Conservation (phyloP, 2,113 vertebrate species). For the Sinocyclocheilus anophthalmus region DNA sequence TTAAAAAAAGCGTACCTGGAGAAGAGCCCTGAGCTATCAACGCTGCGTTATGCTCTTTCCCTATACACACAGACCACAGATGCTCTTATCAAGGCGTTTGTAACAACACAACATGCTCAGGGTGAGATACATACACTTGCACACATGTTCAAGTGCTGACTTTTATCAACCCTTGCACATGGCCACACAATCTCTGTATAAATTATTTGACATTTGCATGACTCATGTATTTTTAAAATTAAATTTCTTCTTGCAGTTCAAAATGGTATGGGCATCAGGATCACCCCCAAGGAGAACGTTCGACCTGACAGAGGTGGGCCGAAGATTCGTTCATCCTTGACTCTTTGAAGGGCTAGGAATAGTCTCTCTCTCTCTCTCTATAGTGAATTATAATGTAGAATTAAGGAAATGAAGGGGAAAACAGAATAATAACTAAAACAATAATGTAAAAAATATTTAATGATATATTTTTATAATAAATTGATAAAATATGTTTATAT, state of each 20-base stretch:
- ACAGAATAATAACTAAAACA: too few species aligned
- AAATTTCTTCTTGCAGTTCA: constrained; percentile 81
- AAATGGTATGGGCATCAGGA: constrained; percentile 92
- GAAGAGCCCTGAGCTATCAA: constrained; percentile 91
- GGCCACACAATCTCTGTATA: background rate
- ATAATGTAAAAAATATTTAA: too few species aligned
- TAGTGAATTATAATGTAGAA: background rate
- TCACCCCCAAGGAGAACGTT: constrained; percentile 90
- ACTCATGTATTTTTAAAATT: background rate
- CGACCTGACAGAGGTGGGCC: constrained; percentile 85
- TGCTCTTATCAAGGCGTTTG: constrained; percentile 92
- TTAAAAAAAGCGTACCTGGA: constrained; percentile 94
- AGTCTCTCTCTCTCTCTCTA: background rate
- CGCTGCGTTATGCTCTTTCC: constrained; percentile 91
- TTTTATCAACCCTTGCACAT: constrained; percentile 22
- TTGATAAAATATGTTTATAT: too few species aligned
- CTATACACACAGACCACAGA: constrained; percentile 96
- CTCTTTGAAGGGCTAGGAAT: background rate
- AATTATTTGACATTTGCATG: background rate
- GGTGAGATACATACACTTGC: constrained; percentile 73
- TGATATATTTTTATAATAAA: too few species aligned
- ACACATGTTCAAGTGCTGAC: constrained; percentile 9
- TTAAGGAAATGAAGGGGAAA: too few species aligned
- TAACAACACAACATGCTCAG: constrained; percentile 91
- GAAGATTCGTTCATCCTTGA: background rate